These are phyloP conservation scores for Branchellion lobata DNA, from an alignment of 2,888 invertebrate species.

Conservation along the genomic window DNA sequence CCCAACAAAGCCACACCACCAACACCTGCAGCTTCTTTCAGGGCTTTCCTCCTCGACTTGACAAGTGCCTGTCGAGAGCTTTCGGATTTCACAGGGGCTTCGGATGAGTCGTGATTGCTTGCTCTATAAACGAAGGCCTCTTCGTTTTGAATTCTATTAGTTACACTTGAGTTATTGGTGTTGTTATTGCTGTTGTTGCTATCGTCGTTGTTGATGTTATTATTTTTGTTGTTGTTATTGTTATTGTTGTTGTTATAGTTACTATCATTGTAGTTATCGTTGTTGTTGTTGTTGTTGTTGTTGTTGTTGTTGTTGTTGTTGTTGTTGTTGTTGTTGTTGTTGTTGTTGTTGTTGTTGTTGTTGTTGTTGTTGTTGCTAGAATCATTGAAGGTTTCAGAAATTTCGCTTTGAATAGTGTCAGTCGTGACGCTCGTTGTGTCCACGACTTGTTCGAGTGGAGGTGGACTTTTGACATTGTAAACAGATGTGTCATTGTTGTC, in stretches of 20 bases:
- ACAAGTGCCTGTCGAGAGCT: background rate
- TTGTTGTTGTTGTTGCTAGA: background rate
- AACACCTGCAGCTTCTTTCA: no score
- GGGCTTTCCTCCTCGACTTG: background rate
- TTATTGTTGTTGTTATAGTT: background rate
- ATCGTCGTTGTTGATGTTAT: background rate
- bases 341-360: conserved; percentile 7
- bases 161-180: no score
- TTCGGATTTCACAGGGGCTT: background rate
- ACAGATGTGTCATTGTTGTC: no score
- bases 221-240: background rate
- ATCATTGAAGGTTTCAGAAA: background rate
- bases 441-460: no score
- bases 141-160: no score
- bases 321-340: background rate
- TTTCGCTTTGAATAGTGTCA: background rate
- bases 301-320: background rate
- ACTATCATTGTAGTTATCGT: background rate
- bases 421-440: no score
- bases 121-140: no score
- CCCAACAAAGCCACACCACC: no score
- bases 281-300: background rate
- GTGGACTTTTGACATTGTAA: no score
- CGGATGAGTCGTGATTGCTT: no score
- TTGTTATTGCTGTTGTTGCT: background rate